Base-by-base conservation (phyloP, 2,113 vertebrate genomes). In the Serilophus lunatus region DNA sequence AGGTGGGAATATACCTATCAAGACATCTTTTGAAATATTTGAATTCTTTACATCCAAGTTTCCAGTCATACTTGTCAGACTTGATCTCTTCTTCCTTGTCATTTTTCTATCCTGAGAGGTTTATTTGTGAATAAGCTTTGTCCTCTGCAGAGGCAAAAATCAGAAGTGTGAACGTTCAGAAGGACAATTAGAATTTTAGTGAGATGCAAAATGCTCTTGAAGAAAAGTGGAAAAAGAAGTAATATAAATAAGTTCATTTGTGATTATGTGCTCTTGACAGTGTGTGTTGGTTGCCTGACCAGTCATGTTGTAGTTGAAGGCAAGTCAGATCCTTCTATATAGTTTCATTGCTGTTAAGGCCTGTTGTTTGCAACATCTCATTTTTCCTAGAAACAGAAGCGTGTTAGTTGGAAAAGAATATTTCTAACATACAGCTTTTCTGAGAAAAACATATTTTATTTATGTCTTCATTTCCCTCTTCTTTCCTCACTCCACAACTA, bases 1-100 rank as follows among this genome's bases (percentile, higher is more conserved):
- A 96, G 85, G 85, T 96, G 89, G 92, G 89, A 96, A 97, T 93
- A 96, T 56, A 90, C 85, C 93, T 95, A 92, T 89, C 66, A 85
- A 78, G 89, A 68, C 40, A 93, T 94, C 90, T 94, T 96, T 83
- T 80, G 80, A 94, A 95, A 95, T 93, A 94, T 25, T 50, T 92
- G 86, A 94, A 90, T 83, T 96, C 87, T 89, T 94, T 82, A 82
- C 38, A 38, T 88, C 82, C 84, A 91, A 88, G 23, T 93, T 96
- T 65, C 88, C 51, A 86, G 92, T 90, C 80, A 42, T 82, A 93
- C 92, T 94, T 96, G 86, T 76, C 79, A 80, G 79, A 93, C 78
- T 93, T 78, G 82, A 44, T 96, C 57, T 42, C 88, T 91, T 68
- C 82, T 82, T 93, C 85, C 81, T 81, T 14, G 9, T 76, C 69